Percentiles rank a stretch among this genome's conserved stretches.
phyloP scores from a whole-genome alignment of 2,113 vertebrate genomes.

The Tylochromis polylepis region DNA sequence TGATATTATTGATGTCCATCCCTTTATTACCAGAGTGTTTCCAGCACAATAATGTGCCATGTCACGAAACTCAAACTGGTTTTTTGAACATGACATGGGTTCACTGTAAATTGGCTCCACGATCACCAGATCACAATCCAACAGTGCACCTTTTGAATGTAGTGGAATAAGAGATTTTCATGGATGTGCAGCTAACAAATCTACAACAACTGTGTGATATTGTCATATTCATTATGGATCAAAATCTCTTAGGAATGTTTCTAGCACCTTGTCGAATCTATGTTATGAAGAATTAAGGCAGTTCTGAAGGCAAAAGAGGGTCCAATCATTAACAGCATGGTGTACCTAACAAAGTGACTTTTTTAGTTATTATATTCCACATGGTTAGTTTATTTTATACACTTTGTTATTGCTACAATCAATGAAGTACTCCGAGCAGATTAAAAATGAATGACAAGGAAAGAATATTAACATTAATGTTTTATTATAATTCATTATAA shows the following conservation, averaged over 20 bases:
- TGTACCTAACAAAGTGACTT: not conserved
- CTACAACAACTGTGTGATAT: not conserved
- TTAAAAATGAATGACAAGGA: not conserved
- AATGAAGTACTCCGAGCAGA: not conserved
- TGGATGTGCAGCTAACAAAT: not conserved
- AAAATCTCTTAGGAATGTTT: not conserved
- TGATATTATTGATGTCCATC: not conserved
- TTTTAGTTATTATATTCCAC: not conserved
- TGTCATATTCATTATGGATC: rapidly evolving
- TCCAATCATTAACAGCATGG: not conserved
- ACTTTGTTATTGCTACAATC: not conserved
- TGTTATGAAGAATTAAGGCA: not conserved
- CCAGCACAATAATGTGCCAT: not conserved
- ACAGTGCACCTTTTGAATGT: not conserved
- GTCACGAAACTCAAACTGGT: not conserved
- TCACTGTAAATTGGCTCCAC: not conserved
- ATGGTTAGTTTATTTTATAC: not conserved
- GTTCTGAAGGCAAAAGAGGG: not conserved
- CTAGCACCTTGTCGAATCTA: not conserved
- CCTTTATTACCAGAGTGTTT: too few relatives aligned
- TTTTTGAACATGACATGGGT: not conserved
- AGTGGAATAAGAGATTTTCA: not conserved
- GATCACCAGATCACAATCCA: not conserved
- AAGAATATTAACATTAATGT: not conserved
- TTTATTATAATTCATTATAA: not conserved